A percentile compares a stretch with the other conserved stretches of the same genome.
Conservation (phyloP, 2,888 invertebrate species). For the Orthosia gracilis region DNA sequence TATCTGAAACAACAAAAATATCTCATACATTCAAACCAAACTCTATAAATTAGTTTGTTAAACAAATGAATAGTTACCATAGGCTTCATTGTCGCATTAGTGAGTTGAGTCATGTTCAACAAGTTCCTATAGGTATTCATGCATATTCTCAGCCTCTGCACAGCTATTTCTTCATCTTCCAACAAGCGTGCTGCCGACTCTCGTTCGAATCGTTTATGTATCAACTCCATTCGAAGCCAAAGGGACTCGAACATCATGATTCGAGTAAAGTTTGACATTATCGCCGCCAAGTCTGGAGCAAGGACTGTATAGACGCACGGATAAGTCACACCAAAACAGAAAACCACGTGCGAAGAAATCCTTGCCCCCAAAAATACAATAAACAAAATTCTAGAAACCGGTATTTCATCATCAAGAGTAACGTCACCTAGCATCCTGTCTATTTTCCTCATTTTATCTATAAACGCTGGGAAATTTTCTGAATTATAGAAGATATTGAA, state of each 20-base stretch:
- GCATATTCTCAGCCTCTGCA: background rate
- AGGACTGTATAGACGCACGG: background rate
- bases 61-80: background rate
- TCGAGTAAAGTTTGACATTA: background rate
- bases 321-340: background rate
- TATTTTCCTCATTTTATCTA: conserved; percentile 1
- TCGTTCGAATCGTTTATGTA: background rate
- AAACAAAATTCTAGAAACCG: background rate
- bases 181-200: background rate
- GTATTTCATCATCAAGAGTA: background rate
- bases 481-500: background rate
- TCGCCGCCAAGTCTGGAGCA: background rate
- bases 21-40: background rate
- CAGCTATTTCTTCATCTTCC: background rate
- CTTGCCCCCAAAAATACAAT: background rate
- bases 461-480: conserved; percentile 2
- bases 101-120: background rate
- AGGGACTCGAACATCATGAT: conserved; percentile 10
- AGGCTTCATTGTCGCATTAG: conserved; percentile 8
- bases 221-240: conserved; percentile 1
- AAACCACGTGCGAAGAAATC: background rate
- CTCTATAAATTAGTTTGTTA: background rate
- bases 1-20: conserved; percentile 7
- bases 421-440: background rate
- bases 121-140: background rate